Percentiles rank a stretch among this genome's conserved stretches.
Evolutionary conservation across 1,140 invertebrate genomes (phyloP).

Genomic region (Diorhabda elongata): DNA sequence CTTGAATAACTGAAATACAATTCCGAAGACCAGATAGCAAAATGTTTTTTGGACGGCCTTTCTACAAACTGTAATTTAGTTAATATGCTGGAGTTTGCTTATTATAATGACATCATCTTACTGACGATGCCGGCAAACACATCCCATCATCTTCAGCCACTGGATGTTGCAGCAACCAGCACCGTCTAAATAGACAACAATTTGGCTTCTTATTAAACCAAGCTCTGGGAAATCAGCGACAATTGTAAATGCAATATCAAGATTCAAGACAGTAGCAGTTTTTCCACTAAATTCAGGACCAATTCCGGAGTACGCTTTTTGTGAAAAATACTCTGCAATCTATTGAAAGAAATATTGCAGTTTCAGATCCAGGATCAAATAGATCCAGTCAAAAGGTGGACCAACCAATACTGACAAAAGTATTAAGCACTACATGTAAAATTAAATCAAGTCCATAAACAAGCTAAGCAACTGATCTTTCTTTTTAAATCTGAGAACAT

Average conservation of each 20-base stretch:
- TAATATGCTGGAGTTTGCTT: slow-evolving; percentile 36
- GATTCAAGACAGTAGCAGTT: too few relatives aligned
- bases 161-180: slow-evolving; percentile 15
- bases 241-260: too few relatives aligned
- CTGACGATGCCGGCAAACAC: slow-evolving; percentile 40
- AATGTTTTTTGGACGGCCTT: slow-evolving; percentile 30
- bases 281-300: too few relatives aligned
- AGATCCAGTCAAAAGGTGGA: too few relatives aligned
- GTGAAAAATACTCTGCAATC: not conserved
- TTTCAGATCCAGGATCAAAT: not conserved
- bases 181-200: not conserved
- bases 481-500: too few relatives aligned
- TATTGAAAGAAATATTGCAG: not conserved
- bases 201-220: too few relatives aligned
- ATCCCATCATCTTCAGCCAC: slow-evolving; percentile 41
- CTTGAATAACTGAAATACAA: slow-evolving; percentile 23
- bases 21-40: slow-evolving; percentile 16
- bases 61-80: slow-evolving; percentile 25
- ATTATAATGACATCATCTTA: slow-evolving; percentile 39
- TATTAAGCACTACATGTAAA: not conserved
- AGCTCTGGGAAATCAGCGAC: too few relatives aligned
- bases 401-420: not conserved
- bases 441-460: too few relatives aligned
- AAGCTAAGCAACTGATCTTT: too few relatives aligned
- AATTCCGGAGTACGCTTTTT: not conserved